These are phyloP conservation scores for Drosophila diplacantha DNA, from an alignment of 2,888 invertebrate genomes.

Conservation along the genomic window DNA sequence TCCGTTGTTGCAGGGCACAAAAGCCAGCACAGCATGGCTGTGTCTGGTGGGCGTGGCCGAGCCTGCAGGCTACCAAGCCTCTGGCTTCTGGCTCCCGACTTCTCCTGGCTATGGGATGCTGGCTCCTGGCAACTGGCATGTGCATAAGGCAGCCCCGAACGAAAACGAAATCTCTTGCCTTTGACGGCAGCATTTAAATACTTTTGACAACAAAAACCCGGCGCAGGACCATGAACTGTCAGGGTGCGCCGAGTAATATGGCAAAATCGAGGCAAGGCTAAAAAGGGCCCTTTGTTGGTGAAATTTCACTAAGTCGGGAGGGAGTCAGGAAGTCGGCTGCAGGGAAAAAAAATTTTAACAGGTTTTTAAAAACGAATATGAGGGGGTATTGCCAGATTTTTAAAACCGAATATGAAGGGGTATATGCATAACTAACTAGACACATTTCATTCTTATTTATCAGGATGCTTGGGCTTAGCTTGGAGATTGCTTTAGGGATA, in stretches of 20 bases:
- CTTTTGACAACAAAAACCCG: constrained; percentile 61
- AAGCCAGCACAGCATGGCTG: constrained; percentile 41
- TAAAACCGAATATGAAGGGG: background rate
- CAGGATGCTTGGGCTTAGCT: too few species aligned
- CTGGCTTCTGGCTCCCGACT: constrained; percentile 12
- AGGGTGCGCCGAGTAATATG: constrained; percentile 27
- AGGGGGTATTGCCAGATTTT: background rate
- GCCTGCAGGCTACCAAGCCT: constrained; percentile 1
- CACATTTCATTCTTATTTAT: background rate
- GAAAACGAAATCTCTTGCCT: constrained; percentile 50
- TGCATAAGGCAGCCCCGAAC: constrained; percentile 37
- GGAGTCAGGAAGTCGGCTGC: constrained; percentile 11
- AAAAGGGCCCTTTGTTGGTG: constrained; percentile 23
- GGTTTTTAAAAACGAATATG: background rate
- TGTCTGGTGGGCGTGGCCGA: constrained; percentile 36
- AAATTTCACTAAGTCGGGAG: constrained; percentile 8
- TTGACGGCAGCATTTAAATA: constrained; percentile 65
- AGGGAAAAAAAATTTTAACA: background rate
- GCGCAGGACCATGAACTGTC: constrained; percentile 35
- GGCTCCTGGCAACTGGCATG: constrained; percentile 35
- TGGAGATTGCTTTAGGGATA: background rate
- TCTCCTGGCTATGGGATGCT: constrained; percentile 1
- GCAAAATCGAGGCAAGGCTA: constrained; percentile 27
- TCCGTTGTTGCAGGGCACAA: constrained; percentile 64
- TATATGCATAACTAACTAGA: too few species aligned